A percentile compares a stretch with the other conserved stretches of the same genome.
These are phyloP conservation scores for Aphelocoma coerulescens DNA, from an alignment of 2,113 vertebrate species.

Conservation along the genomic window DNA sequence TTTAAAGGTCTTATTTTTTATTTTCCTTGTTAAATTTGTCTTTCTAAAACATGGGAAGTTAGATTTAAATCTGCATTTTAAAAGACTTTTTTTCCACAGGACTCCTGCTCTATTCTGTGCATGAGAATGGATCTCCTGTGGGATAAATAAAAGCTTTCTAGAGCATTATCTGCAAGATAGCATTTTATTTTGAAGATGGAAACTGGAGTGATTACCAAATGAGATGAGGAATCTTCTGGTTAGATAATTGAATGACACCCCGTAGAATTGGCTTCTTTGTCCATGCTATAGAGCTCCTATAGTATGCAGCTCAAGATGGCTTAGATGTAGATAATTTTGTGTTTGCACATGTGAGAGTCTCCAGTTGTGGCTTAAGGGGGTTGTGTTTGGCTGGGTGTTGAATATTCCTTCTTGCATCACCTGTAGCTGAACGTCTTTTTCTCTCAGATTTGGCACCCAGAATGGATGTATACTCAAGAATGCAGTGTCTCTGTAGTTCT, in stretches of 20 bases:
- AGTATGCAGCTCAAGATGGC: neutral
- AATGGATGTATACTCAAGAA: neutral
- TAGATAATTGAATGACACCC: neutral
- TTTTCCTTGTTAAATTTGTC: neutral
- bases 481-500: neutral
- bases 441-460: neutral
- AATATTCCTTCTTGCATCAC: neutral
- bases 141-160: conserved; percentile 37
- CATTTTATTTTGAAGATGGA: neutral
- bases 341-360: neutral
- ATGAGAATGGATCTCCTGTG: neutral
- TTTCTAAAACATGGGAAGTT: neutral
- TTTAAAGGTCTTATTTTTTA: neutral
- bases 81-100: neutral
- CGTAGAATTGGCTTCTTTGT: neutral
- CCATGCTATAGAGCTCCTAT: neutral
- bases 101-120: neutral
- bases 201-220: neutral
- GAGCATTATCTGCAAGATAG: conserved; percentile 11
- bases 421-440: neutral
- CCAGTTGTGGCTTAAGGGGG: neutral
- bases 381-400: neutral
- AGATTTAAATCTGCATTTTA: neutral
- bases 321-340: neutral
- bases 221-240: neutral